Evolutionary conservation across 64 coral and sea anemone species (phyloP).

Genomic region (Catalaphyllia jardinei): DNA sequence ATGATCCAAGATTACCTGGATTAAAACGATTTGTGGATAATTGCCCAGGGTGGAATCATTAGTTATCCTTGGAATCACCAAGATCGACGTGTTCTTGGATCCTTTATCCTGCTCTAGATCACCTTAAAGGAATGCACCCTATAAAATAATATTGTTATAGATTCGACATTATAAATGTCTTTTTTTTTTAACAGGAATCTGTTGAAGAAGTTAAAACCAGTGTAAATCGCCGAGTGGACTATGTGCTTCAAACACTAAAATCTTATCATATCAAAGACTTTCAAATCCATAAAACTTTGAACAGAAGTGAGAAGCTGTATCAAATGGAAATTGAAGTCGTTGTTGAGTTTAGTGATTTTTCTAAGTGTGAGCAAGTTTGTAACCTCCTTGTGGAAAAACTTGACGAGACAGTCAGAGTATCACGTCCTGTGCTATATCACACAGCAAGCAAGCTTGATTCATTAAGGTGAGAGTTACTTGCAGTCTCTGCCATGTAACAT

Average conservation of each 20-base stretch:
- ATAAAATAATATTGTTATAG: not conserved
- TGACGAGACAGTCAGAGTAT: conserved; percentile 87
- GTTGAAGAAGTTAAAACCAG: conserved; percentile 95
- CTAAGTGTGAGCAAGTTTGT: conserved; percentile 91
- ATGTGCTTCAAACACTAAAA: conserved; percentile 92
- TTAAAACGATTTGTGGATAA: too few species aligned
- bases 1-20: too few species aligned
- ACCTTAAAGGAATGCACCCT: not conserved
- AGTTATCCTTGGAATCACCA: too few species aligned
- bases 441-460: conserved; percentile 75
- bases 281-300: conserved; percentile 69
- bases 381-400: conserved; percentile 97
- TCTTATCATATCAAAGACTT: conserved; percentile 85
- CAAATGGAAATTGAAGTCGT: conserved; percentile 73
- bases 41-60: too few species aligned
- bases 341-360: conserved; percentile 83
- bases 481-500: too few species aligned
- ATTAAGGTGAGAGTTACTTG: conserved; percentile 55
- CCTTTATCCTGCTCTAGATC: too few species aligned
- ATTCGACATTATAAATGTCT: not conserved
- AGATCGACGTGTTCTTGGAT: too few species aligned
- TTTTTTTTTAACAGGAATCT: conserved; percentile 63
- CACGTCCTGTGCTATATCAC: conserved; percentile 74
- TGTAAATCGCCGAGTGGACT: conserved; percentile 91
- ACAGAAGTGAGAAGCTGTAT: conserved; percentile 66